Evolutionary conservation across 2,797 vertebrate species (phyloP).

Genomic region (Arnoldichthys spilopterus): DNA sequence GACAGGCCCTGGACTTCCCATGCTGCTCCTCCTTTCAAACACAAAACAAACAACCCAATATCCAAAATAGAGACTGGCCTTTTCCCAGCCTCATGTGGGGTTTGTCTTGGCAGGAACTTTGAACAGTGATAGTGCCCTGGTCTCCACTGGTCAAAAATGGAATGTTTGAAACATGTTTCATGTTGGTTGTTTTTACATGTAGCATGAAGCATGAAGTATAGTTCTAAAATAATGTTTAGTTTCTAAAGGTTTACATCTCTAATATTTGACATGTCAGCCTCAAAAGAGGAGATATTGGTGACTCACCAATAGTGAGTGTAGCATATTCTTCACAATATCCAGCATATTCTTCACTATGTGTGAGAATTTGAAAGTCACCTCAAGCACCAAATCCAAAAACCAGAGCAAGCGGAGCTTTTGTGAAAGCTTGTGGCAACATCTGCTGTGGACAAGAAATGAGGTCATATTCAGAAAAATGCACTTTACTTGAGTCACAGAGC

Average conservation of each 20-base stretch:
- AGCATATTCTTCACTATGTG: neutral
- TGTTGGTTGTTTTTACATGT: constrained; percentile 8
- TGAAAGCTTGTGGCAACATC: constrained; percentile 52
- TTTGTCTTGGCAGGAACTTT: constrained; percentile 61
- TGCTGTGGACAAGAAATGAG: constrained; percentile 56
- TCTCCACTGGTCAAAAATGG: constrained; percentile 26
- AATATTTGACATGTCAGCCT: neutral
- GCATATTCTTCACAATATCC: neutral
- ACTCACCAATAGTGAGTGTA: neutral
- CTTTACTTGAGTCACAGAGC: constrained; percentile 9
- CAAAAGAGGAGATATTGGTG: too few relatives aligned
- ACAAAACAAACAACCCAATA: constrained; percentile 68
- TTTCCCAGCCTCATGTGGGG: constrained; percentile 54
- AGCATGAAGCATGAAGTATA: neutral
- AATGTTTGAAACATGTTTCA: neutral
- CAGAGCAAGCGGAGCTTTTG: neutral
- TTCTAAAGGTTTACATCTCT: neutral
- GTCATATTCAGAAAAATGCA: constrained; percentile 61
- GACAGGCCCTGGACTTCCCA: constrained; percentile 60
- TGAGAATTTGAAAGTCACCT: neutral
- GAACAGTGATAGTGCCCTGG: constrained; percentile 43
- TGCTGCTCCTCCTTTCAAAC: constrained; percentile 57
- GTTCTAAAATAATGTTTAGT: neutral
- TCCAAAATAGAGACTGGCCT: constrained; percentile 67
- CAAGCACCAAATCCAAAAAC: constrained; percentile 6